Base-by-base conservation (phyloP, 1,140 invertebrate genomes). In the Metopolophium dirhodum region DNA sequence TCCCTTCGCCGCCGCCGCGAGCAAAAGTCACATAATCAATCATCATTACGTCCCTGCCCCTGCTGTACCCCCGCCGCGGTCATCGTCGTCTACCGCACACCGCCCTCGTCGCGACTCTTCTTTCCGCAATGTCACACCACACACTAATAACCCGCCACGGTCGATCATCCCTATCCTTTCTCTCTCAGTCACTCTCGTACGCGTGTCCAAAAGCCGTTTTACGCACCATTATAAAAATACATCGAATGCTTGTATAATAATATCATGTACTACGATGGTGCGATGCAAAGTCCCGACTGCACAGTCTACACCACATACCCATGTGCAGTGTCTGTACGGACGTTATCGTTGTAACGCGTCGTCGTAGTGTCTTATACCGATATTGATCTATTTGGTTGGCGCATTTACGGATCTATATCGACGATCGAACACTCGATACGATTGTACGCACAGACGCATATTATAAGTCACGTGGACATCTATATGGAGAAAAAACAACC, bases 21-120 rank as follows among this genome's bases (percentile, higher is more conserved):
- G 47, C 90, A 45, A 83, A 92, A 91, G 77, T 92, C 91, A 83
- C 91, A 92, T 92, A 26, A 92, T 92, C 91, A 92, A 92, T 92
- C 91, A 92, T 92, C 91, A 92, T 92, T 92, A 91, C 57, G 68
- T 49, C 68, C 87, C 68, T 49, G 41, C 35, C 57, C 30, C 61
- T 23, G 11, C 20, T 2, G n/a, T 83, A 45, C 90, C 90, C 68
- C 45, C 20, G 14, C n/a, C 90, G 20, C 45, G 35, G 37, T 37
- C 37, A 54, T 89, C 47, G 41, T 37, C 41, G 41, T 30, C 68
- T 35, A 35, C 37, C 90, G 35, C 57, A 68, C 90, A 30, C 37
- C 61, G 61, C 61, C 30, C 47, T 26, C 47, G 45, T 90, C 18
- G 49, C 9, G 51, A 26, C 51, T 35, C 54, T 90, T 90, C 47